A percentile compares a stretch with the other conserved stretches of the same genome.
phyloP scores from a whole-genome alignment of 2,888 invertebrate genomes.

The Plagiodera versicolora region DNA sequence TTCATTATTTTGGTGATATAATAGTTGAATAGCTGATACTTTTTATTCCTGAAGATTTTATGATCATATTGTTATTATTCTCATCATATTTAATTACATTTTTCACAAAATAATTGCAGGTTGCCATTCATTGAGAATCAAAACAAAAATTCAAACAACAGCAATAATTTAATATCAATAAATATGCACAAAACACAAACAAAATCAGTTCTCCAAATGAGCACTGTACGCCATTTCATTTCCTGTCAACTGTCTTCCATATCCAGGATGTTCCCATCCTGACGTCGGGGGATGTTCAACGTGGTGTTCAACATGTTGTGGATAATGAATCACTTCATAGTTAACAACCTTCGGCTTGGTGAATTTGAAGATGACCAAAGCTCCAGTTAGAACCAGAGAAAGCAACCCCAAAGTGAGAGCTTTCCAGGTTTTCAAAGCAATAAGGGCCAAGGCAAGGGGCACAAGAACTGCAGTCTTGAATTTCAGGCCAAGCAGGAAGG shows the following conservation, averaged over 20 bases:
- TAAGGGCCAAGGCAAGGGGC: constrained; percentile 77
- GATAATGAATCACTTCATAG: constrained; percentile 85
- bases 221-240: constrained; percentile 65
- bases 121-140: background rate
- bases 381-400: constrained; percentile 81
- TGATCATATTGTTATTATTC: too few relatives aligned
- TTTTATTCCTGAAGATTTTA: too few relatives aligned
- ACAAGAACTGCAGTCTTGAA: constrained; percentile 84
- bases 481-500: constrained; percentile 83
- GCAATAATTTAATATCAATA: constrained; percentile 33
- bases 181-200: constrained; percentile 30
- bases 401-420: constrained; percentile 82
- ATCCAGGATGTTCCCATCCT: constrained; percentile 60
- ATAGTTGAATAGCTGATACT: too few relatives aligned
- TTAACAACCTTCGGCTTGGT: constrained; percentile 84
- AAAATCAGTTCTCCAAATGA: constrained; percentile 32
- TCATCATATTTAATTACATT: too few relatives aligned
- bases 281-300: constrained; percentile 48
- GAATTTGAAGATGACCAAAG: constrained; percentile 83
- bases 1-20: too few relatives aligned
- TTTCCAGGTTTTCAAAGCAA: constrained; percentile 89
- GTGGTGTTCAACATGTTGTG: constrained; percentile 66
- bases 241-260: constrained; percentile 62
- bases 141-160: background rate
- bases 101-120: too few relatives aligned